Evolutionary conservation across 2,888 invertebrate genomes (phyloP), one percentile per base, ranked within the genome.

Genomic region (Alitta virens): DNA sequence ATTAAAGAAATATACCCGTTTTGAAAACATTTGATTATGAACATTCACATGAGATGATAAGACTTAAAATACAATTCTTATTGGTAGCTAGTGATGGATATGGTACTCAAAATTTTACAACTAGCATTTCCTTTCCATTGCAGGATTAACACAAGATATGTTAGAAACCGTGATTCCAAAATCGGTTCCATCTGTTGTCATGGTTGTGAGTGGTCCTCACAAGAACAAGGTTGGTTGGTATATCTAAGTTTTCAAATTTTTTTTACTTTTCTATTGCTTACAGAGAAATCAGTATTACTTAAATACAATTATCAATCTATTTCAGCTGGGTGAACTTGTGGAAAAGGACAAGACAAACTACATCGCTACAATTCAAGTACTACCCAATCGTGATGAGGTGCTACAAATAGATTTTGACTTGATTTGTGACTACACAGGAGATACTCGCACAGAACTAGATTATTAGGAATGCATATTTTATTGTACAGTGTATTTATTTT

Each of bases 91-190:
- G 12, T 40, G 12, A 14, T 40, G 12, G 12, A 40, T n/a, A 14
- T 40, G 12, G 16, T 40, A 40, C 16, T 40, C 16, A 14, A 14
- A 14, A 16, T n/a, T 49, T 9, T 49, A 49, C 7, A 49, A 18
- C 23, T 49, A 18, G 18, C 16, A 21, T 49, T 21, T n/a, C 33
- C 12, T n/a, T n/a, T 33, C 12, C 33, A 33, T 33, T 33, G 33
- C 33, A 33, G 33, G 33, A 9, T 2, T 83, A 12, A 68, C 73
- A 9, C 77, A 78, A 63, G 71, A 74, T 18, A 77, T 77, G 73
- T 60, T 84, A 53, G 83, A 83, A 69, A 83, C 83, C 16, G 79
- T 84, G 0, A 77, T 84, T 56, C 84, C 84, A 21, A 74, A 76
- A 62, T 61, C 71, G 46, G 76, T 76, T 23, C 68, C 73, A 23